phyloP scores from a whole-genome alignment of 2,888 invertebrate species.

The Coecobrya sp. region DNA sequence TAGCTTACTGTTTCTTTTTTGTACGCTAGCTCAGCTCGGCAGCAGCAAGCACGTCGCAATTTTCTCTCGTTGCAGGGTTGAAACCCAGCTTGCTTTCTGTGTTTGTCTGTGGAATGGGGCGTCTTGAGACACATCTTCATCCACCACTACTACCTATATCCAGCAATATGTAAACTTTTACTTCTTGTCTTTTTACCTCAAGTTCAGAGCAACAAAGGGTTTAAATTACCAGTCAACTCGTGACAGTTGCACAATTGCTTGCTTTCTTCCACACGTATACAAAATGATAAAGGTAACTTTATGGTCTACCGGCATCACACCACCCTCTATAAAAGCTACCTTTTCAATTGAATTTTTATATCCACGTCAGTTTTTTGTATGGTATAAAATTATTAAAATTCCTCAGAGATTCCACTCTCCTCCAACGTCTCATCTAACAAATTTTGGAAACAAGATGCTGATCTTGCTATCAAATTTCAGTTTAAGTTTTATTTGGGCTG shows the following conservation, averaged over 20 bases:
- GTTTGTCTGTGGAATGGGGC: not conserved
- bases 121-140: not conserved
- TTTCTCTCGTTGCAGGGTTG: slow-evolving; percentile 3
- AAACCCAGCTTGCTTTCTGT: not conserved
- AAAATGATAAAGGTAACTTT: slow-evolving; percentile 7
- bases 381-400: slow-evolving; percentile 59
- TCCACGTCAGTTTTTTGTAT: not conserved
- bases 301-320: not conserved
- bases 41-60: slow-evolving; percentile 17
- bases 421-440: not conserved
- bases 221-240: slow-evolving; percentile 35
- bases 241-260: slow-evolving; percentile 49
- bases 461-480: slow-evolving; percentile 9
- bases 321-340: not conserved
- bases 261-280: not conserved
- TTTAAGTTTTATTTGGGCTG: not conserved
- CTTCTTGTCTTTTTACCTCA: not conserved
- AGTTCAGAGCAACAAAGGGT: not conserved
- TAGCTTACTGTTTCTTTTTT: no score
- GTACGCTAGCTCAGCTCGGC: no score
- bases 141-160: not conserved
- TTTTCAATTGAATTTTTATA: slow-evolving; percentile 2
- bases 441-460: not conserved
- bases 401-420: slow-evolving; percentile 16
- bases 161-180: not conserved